Evolutionary conservation across 1,140 invertebrate species (phyloP).

Genomic region (Panagrolaimus sp.): DNA sequence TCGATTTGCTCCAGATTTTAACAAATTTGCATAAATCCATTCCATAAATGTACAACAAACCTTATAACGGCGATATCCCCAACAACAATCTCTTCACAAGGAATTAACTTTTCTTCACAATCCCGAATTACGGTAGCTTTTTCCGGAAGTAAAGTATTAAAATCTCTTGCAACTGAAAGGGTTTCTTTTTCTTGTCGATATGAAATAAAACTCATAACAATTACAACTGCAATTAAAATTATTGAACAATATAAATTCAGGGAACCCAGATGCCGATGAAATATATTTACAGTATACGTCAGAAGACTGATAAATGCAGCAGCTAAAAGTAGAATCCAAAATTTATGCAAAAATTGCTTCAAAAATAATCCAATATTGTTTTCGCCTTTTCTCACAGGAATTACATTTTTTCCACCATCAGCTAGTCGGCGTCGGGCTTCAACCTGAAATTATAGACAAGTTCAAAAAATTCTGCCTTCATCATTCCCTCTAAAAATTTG

Average conservation of each 20-base stretch:
- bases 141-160: conserved; percentile 63
- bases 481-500: no score
- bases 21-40: no score
- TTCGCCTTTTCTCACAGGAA: conserved; percentile 22
- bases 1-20: no score
- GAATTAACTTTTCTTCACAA: conserved; percentile 35
- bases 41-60: no score
- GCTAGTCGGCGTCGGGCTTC: conserved; percentile 32
- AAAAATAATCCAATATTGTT: conserved; percentile 21
- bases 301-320: conserved; percentile 37
- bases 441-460: background rate
- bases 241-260: conserved; percentile 44
- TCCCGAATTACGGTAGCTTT: conserved; percentile 67
- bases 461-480: conserved; percentile 11
- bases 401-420: conserved; percentile 41
- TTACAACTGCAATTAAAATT: conserved; percentile 41
- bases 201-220: conserved; percentile 41
- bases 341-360: conserved; percentile 44
- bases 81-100: conserved; percentile 40
- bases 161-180: conserved; percentile 30
- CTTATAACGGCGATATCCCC: conserved; percentile 38
- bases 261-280: conserved; percentile 28
- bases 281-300: conserved; percentile 42
- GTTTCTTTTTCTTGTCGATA: conserved; percentile 41
- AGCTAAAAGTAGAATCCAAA: conserved; percentile 44